Evolutionary conservation across 2,797 vertebrate genomes (phyloP).

Genomic region (Benthosema pterotum): DNA sequence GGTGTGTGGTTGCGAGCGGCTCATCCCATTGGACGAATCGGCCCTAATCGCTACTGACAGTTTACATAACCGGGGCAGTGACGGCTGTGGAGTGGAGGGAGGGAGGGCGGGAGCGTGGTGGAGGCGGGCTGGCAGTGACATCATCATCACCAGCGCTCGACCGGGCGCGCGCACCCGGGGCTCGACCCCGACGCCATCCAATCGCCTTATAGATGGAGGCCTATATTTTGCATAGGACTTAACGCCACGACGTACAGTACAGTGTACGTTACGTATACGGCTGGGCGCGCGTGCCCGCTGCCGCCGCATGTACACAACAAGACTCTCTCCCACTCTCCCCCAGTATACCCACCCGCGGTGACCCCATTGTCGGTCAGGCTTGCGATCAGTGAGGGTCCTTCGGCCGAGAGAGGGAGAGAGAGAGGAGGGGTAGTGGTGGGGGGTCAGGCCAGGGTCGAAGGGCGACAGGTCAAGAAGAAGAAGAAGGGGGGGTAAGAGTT

Average conservation of each 20-base stretch:
- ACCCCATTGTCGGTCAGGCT: conserved; percentile 44
- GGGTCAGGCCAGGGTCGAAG: conserved; percentile 24
- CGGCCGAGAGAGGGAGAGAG: neutral
- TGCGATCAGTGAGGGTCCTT: conserved; percentile 42
- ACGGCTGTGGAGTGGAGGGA: too few relatives aligned
- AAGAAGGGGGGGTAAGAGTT: conserved; percentile 5
- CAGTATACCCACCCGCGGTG: conserved; percentile 33
- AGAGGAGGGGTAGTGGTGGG: conserved; percentile 18
- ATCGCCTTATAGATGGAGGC: conserved; percentile 40
- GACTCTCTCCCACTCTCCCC: conserved; percentile 35
- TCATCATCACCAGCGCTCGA: conserved; percentile 56
- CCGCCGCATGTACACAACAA: neutral
- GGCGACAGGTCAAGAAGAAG: conserved; percentile 49
- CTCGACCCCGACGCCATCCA: conserved; percentile 31
- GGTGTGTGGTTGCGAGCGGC: conserved; percentile 69
- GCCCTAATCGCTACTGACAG: conserved; percentile 60
- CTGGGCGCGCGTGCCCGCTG: conserved; percentile 10
- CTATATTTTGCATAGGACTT: conserved; percentile 46
- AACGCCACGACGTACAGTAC: too few relatives aligned
- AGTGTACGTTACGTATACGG: too few relatives aligned
- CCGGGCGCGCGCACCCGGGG: too few relatives aligned
- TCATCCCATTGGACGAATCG: conserved; percentile 69
- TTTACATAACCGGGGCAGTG: conserved; percentile 70
- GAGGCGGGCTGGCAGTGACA: conserved; percentile 62
- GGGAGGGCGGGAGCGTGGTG: conserved; percentile 51